Conservation (phyloP, 2,113 vertebrate species). For the Vulpes lagopus region DNA sequence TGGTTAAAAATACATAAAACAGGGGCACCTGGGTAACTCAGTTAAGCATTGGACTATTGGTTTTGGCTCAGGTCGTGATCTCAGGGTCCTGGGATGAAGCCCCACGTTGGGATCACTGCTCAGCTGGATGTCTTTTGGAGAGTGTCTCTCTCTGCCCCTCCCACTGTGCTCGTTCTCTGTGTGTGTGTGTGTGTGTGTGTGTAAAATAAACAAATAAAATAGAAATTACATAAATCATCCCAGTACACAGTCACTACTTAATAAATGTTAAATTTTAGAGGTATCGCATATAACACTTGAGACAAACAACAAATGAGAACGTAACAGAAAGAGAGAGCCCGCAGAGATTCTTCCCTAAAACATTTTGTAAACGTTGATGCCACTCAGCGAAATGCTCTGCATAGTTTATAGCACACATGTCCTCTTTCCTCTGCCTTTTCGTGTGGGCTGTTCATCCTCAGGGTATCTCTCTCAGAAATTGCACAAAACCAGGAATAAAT, state of each 20-base stretch:
- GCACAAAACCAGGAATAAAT: conserved; percentile 6
- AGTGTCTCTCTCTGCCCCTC: not conserved
- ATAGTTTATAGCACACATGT: not conserved
- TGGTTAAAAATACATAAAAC: not conserved
- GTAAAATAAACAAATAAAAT: not conserved
- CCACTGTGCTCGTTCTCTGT: not conserved
- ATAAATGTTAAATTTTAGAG: not conserved
- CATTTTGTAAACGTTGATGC: not conserved
- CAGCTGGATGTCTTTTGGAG: not conserved
- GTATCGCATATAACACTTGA: not conserved
- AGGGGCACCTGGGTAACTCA: not conserved
- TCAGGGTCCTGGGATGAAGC: not conserved
- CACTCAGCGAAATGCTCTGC: not conserved
- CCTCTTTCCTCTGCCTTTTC: not conserved
- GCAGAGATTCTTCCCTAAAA: not conserved
- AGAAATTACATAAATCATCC: not conserved
- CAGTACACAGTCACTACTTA: not conserved
- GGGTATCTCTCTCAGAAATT: not conserved
- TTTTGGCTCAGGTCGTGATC: not conserved
- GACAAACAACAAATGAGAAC: not conserved
- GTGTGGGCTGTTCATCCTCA: not conserved
- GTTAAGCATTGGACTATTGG: not conserved
- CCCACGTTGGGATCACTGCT: not conserved
- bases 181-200: too few species aligned
- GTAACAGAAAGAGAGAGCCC: not conserved